These are phyloP conservation scores for Artibeus lituratus DNA, from an alignment of 2,797 vertebrate genomes.

Conservation along the genomic window DNA sequence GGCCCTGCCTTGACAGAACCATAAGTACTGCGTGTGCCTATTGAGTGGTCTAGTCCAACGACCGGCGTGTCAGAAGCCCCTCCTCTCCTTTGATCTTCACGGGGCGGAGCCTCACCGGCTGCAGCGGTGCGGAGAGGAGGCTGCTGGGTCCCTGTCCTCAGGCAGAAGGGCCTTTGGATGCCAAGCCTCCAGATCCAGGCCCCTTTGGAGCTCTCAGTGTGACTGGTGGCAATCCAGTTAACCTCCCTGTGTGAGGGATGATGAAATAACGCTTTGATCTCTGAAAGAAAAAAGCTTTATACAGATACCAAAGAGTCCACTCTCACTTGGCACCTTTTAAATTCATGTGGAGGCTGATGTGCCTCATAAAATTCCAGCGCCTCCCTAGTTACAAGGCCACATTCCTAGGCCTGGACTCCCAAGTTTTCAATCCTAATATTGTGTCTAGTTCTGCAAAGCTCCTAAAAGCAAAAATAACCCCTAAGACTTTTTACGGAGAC, in stretches of 20 bases:
- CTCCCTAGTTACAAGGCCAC: neutral
- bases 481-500: neutral
- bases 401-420: neutral
- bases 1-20: neutral
- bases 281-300: constrained; percentile 12
- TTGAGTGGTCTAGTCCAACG: too few species aligned
- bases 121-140: neutral
- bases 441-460: constrained; percentile 13
- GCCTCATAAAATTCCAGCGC: neutral
- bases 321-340: constrained; percentile 14
- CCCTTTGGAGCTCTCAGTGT: neutral
- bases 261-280: constrained; percentile 69
- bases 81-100: neutral
- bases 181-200: neutral
- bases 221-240: constrained; percentile 33
- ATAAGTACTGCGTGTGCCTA: accelerated
- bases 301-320: constrained; percentile 46
- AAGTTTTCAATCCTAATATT: constrained; percentile 27
- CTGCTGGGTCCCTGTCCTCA: neutral
- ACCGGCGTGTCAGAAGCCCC: neutral
- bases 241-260: constrained; percentile 47
- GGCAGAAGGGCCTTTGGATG: neutral
- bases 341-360: neutral
- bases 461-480: constrained; percentile 44
- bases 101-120: neutral